phyloP scores from a whole-genome alignment of 2,113 vertebrate species.

The Antennarius striatus region DNA sequence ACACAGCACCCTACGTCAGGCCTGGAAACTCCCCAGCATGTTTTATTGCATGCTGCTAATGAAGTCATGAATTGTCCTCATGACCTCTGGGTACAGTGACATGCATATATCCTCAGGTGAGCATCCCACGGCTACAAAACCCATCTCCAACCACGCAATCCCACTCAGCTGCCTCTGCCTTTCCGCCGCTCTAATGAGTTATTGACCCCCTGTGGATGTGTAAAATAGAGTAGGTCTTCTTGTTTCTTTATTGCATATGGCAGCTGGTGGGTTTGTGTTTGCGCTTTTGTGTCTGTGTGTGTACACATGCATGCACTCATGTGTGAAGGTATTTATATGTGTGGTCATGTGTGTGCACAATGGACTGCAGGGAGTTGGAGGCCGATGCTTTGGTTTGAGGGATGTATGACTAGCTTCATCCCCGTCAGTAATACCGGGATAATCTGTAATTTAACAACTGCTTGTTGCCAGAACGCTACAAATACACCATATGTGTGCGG shows the following conservation, averaged over 20 bases:
- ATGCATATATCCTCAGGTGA: slow-evolving; percentile 68
- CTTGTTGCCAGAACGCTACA: slow-evolving; percentile 42
- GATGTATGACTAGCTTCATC: slow-evolving; percentile 54
- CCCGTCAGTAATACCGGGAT: slow-evolving; percentile 52
- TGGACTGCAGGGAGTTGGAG: slow-evolving; percentile 23
- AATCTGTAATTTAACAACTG: slow-evolving; percentile 65
- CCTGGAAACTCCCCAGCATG: slow-evolving; percentile 31
- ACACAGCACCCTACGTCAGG: slow-evolving; percentile 30
- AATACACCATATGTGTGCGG: slow-evolving; percentile 28
- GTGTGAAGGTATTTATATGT: slow-evolving; percentile 36
- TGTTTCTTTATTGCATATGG: slow-evolving; percentile 64
- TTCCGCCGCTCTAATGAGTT: slow-evolving; percentile 72
- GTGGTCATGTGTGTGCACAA: slow-evolving; percentile 13
- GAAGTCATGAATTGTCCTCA: slow-evolving; percentile 64
- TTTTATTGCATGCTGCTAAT: slow-evolving; percentile 65
- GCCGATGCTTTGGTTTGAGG: slow-evolving; percentile 45
- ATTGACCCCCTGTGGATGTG: slow-evolving; percentile 76
- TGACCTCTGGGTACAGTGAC: slow-evolving; percentile 66
- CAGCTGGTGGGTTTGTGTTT: slow-evolving; percentile 58
- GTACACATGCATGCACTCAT: slow-evolving; percentile 15
- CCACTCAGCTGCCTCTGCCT: slow-evolving; percentile 55
- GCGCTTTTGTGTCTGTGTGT: background rate
- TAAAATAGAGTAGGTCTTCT: slow-evolving; percentile 66
- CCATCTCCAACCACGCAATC: slow-evolving; percentile 50
- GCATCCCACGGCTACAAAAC: slow-evolving; percentile 32